Percentiles rank a stretch among this genome's conserved stretches.
Conservation (phyloP, 2,888 invertebrate genomes). For the Luperina nickerlii region DNA sequence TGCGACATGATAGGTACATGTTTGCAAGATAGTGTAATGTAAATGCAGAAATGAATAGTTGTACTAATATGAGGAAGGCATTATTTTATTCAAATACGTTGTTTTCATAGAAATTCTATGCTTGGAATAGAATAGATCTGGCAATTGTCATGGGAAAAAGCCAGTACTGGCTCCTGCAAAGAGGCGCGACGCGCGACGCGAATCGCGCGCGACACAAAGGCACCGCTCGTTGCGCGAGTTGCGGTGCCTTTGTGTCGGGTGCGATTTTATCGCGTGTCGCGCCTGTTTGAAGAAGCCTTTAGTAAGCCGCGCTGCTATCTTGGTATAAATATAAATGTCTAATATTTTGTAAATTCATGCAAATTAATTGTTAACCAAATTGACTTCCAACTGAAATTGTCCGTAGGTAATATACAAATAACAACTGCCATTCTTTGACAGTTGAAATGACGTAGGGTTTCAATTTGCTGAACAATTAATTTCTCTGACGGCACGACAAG, state of each 20-base stretch:
- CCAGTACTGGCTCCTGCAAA: background rate
- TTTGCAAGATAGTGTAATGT: slow-evolving; percentile 29
- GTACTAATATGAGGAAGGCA: slow-evolving; percentile 11
- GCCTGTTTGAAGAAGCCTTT: too few species aligned
- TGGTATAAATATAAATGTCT: background rate
- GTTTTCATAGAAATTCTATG: background rate
- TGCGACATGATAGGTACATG: slow-evolving; percentile 21
- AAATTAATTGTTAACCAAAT: background rate
- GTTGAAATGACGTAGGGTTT: background rate
- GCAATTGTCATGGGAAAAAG: background rate
- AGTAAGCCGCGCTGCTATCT: background rate
- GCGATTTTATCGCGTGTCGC: too few species aligned
- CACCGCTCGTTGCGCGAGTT: too few species aligned
- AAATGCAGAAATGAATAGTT: slow-evolving; percentile 21
- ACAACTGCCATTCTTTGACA: background rate
- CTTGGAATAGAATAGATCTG: background rate
- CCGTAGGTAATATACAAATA: background rate
- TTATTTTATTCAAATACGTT: slow-evolving; percentile 28
- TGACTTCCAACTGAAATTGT: background rate
- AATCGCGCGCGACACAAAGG: too few species aligned
- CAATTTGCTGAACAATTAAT: background rate
- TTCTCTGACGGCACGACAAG: background rate
- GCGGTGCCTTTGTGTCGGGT: too few species aligned
- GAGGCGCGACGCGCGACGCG: too few species aligned
- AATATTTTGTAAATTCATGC: background rate